Evolutionary conservation across 1,140 invertebrate genomes (phyloP).

Genomic region (Magallana gigas): DNA sequence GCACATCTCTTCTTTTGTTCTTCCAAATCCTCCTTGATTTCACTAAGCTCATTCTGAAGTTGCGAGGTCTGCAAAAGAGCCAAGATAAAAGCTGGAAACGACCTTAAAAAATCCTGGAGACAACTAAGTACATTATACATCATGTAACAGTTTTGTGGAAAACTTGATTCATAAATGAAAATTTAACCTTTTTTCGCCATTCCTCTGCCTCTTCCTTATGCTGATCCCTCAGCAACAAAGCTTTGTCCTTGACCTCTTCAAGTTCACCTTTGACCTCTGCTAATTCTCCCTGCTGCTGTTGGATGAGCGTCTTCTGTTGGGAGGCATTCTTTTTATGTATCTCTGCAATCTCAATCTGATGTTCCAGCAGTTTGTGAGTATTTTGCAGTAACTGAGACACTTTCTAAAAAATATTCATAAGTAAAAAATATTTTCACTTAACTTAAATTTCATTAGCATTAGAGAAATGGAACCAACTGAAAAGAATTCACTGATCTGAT

Average conservation of each 20-base stretch:
- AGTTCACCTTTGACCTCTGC: constrained; percentile 44
- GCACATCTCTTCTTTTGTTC: neutral
- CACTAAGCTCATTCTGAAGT: neutral
- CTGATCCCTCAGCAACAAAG: neutral
- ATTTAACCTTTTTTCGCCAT: constrained; percentile 19
- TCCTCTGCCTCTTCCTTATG: neutral
- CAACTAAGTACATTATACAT: too few species aligned
- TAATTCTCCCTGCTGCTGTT: constrained; percentile 47
- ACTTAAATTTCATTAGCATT: too few species aligned
- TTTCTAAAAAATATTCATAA: constrained; percentile 9
- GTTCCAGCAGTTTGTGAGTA: neutral
- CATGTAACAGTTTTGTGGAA: too few species aligned
- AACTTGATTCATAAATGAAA: neutral
- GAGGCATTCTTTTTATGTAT: constrained; percentile 24
- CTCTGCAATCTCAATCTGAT: constrained; percentile 4
- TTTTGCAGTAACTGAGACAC: neutral
- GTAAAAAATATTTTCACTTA: neutral
- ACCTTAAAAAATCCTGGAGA: too few species aligned
- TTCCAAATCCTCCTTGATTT: constrained; percentile 3
- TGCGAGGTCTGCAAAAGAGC: neutral
- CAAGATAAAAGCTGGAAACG: neutral
- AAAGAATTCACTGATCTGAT: too few species aligned
- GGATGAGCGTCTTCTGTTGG: constrained; percentile 10
- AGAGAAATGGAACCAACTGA: too few species aligned
- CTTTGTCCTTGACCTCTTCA: constrained; percentile 40